Evolutionary conservation across 2,113 vertebrate species (phyloP).

Genomic region (Crotalus helleri): DNA sequence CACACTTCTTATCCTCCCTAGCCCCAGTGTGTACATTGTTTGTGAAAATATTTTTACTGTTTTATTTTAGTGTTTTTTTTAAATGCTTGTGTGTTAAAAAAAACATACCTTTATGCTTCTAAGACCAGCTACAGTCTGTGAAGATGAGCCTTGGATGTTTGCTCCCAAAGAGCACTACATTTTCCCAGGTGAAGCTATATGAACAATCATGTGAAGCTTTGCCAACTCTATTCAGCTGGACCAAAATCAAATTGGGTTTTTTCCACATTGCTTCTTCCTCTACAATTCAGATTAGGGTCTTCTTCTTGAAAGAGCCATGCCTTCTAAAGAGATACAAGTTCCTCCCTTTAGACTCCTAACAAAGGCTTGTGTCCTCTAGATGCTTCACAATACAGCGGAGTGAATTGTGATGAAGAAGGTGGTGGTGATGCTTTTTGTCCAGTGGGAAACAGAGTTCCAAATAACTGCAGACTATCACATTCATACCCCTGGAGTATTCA

Average conservation of each 20-base stretch:
- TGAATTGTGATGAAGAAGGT: background rate
- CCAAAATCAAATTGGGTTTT: background rate
- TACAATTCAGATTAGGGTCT: background rate
- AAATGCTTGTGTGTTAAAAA: background rate
- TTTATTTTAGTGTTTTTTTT: constrained; percentile 12
- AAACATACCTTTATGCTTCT: background rate
- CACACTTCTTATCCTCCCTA: background rate
- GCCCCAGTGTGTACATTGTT: constrained; percentile 48
- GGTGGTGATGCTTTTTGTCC: background rate
- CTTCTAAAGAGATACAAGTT: background rate
- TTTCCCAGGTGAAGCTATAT: background rate
- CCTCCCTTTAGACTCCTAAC: constrained; percentile 9
- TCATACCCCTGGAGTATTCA: no score
- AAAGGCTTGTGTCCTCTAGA: background rate
- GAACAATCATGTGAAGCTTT: background rate
- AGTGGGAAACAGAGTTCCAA: background rate
- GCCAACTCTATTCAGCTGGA: background rate
- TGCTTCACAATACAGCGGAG: background rate
- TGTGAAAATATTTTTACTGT: constrained; percentile 51
- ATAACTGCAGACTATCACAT: background rate
- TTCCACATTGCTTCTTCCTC: background rate
- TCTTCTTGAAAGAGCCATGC: background rate
- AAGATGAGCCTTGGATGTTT: background rate
- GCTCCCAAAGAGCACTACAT: background rate
- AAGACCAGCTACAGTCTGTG: background rate